phyloP scores from a whole-genome alignment of 2,797 vertebrate species.

The Crenuchus spilurus region DNA sequence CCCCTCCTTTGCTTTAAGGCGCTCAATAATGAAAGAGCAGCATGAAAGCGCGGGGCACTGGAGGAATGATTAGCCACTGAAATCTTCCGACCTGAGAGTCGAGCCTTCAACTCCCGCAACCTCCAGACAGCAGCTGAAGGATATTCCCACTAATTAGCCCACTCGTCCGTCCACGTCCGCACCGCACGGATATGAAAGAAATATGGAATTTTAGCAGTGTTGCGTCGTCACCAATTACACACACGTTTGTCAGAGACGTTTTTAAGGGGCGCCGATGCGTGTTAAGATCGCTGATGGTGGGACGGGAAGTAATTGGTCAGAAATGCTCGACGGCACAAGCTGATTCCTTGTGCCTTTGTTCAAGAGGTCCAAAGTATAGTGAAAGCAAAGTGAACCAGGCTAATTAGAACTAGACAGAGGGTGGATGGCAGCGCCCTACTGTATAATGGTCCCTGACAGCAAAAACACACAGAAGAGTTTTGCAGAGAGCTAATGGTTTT shows the following conservation, averaged over 20 bases:
- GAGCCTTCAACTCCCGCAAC: constrained; percentile 24
- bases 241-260: constrained; percentile 49
- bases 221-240: constrained; percentile 64
- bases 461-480: constrained; percentile 36
- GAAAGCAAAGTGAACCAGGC: constrained; percentile 34
- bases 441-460: constrained; percentile 47
- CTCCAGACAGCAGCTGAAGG: constrained; percentile 49
- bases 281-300: constrained; percentile 61
- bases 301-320: constrained; percentile 53
- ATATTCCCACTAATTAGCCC: constrained; percentile 71
- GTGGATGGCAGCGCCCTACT: constrained; percentile 24
- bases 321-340: constrained; percentile 31
- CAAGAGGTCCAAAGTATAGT: constrained; percentile 14
- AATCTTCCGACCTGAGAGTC: constrained; percentile 46
- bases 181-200: constrained; percentile 49
- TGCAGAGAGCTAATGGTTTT: constrained; percentile 37
- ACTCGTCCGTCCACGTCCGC: constrained; percentile 32
- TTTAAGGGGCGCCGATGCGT: constrained; percentile 53
- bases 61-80: constrained; percentile 55
- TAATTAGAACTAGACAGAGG: constrained; percentile 52
- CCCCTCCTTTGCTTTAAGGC: constrained; percentile 37
- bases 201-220: constrained; percentile 59
- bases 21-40: constrained; percentile 64
- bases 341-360: constrained; percentile 42
- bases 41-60: constrained; percentile 44